phyloP scores from a whole-genome alignment of 2,888 invertebrate genomes.

The Gerris lacustris region DNA sequence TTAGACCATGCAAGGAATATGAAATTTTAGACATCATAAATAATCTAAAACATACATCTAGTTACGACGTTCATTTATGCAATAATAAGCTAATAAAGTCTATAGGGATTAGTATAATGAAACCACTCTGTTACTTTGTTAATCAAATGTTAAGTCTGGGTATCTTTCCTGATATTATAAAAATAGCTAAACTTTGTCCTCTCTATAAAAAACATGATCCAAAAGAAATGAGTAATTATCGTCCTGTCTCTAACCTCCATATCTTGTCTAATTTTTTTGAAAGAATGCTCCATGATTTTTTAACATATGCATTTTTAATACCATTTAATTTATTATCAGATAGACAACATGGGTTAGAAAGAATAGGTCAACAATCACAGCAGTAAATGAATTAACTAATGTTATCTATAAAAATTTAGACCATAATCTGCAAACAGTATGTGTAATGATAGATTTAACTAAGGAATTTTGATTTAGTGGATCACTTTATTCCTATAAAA shows the following conservation, averaged over 20 bases:
- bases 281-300: not conserved
- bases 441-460: too few relatives aligned
- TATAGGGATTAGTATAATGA: too few relatives aligned
- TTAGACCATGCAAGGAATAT: not conserved
- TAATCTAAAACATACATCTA: not conserved
- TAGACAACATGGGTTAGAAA: not conserved
- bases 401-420: too few relatives aligned
- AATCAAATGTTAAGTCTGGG: not conserved
- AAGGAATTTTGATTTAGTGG: too few relatives aligned
- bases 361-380: not conserved
- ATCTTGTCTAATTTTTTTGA: not conserved
- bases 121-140: too few relatives aligned
- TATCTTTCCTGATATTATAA: not conserved
- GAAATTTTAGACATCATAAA: not conserved
- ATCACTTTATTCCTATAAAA: too few relatives aligned
- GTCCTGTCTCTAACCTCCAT: too few relatives aligned
- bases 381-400: too few relatives aligned
- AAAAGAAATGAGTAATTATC: not conserved
- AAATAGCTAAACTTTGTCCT: not conserved
- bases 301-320: not conserved
- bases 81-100: too few relatives aligned
- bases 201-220: not conserved
- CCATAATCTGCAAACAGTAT: too few relatives aligned
- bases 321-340: not conserved
- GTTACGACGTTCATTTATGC: not conserved